Evolutionary conservation across 1,140 invertebrate species (phyloP).

Genomic region (Calosoma granatense): DNA sequence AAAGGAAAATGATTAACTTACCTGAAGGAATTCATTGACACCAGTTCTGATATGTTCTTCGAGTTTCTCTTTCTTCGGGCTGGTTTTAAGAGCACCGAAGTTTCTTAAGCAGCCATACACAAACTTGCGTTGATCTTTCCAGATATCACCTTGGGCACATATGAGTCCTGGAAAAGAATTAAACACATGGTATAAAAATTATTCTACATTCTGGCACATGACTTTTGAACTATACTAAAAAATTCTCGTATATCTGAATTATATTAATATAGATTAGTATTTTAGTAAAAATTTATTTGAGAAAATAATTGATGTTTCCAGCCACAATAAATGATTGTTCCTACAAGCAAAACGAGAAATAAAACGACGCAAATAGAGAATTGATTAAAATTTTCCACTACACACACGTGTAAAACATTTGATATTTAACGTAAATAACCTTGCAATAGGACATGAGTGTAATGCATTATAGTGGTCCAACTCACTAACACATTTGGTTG

Average conservation of each 20-base stretch:
- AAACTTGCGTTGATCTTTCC: conserved; percentile 75
- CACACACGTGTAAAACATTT: background rate
- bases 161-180: conserved; percentile 56
- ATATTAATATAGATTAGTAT: no score
- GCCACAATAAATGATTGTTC: background rate
- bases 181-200: conserved; percentile 9
- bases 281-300: background rate
- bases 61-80: conserved; percentile 47
- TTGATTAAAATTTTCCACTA: background rate
- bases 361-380: background rate
- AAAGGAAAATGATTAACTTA: no score
- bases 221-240: background rate
- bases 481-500: no score
- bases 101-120: conserved; percentile 58
- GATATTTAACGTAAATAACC: background rate
- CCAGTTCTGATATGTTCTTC: conserved; percentile 53
- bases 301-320: background rate
- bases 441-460: background rate
- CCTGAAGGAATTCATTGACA: conserved; percentile 49
- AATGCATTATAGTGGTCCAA: background rate
- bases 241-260: background rate
- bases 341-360: background rate
- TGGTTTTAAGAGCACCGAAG: conserved; percentile 60
- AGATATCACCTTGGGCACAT: conserved; percentile 66
- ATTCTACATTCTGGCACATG: no score